Evolutionary conservation across 2,797 vertebrate species (phyloP).

Genomic region (Alectoris magna): DNA sequence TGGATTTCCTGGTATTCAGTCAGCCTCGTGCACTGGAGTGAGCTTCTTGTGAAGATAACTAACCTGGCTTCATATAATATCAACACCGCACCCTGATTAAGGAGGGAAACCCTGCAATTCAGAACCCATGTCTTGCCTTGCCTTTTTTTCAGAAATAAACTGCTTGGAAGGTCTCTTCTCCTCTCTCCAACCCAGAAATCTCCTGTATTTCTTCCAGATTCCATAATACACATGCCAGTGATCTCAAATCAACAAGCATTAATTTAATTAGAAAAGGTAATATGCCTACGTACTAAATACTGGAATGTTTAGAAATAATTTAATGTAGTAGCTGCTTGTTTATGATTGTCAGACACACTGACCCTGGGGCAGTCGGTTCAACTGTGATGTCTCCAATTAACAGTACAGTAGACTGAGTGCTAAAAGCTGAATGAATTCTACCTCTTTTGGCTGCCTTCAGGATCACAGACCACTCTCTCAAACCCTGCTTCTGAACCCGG

Average conservation of each 20-base stretch:
- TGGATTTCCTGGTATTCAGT: neutral
- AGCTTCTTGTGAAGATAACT: neutral
- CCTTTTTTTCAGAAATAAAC: neutral
- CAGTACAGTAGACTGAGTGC: neutral
- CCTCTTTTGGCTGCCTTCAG: neutral
- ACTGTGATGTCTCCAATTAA: conserved; percentile 28
- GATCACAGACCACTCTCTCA: neutral
- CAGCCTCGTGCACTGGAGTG: neutral
- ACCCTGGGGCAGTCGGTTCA: conserved; percentile 12
- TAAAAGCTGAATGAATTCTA: conserved; percentile 20
- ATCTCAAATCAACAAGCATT: conserved; percentile 23
- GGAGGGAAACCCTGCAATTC: neutral
- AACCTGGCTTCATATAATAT: neutral
- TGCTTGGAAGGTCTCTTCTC: neutral
- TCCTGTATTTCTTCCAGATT: neutral
- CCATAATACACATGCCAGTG: neutral
- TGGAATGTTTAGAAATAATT: conserved; percentile 3
- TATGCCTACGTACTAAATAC: neutral
- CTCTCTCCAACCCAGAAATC: neutral
- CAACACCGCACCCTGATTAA: neutral
- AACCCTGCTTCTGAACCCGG: neutral
- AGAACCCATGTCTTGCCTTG: neutral
- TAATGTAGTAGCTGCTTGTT: conserved; percentile 24
- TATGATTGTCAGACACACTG: neutral
- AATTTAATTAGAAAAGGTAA: conserved; percentile 46